Percentiles rank a stretch among this genome's conserved stretches.
These are phyloP conservation scores for Zhengitettix transpicula DNA, from an alignment of 2,888 invertebrate genomes.

Conservation along the genomic window DNA sequence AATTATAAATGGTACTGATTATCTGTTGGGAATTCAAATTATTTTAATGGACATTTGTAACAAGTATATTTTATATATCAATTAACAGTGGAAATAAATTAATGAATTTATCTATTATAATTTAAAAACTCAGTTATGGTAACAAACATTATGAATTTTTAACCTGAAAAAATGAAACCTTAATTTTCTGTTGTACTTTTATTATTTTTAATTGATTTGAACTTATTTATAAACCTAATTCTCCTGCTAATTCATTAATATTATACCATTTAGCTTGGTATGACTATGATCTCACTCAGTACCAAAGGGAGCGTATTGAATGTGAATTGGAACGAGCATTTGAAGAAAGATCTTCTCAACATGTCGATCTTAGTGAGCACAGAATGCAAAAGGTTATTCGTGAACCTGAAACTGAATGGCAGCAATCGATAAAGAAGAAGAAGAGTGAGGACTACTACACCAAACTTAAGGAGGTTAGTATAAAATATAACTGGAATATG, in stretches of 20 bases:
- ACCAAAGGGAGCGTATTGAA: slow-evolving; percentile 65
- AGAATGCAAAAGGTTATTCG: slow-evolving; percentile 45
- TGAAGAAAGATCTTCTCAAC: slow-evolving; percentile 64
- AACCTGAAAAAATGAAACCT: too few species aligned
- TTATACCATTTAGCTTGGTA: slow-evolving; percentile 58
- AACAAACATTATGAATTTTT: too few species aligned
- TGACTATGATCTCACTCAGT: slow-evolving; percentile 69
- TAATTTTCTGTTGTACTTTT: too few species aligned
- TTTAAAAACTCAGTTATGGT: too few species aligned
- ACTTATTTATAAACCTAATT: too few species aligned
- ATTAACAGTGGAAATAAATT: too few species aligned
- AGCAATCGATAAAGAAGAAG: slow-evolving; percentile 67
- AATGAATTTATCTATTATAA: too few species aligned
- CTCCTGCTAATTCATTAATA: background rate
- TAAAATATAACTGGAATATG: background rate
- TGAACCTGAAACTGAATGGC: slow-evolving; percentile 72
- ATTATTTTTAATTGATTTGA: too few species aligned
- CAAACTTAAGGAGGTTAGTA: slow-evolving; percentile 46
- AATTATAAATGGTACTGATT: too few species aligned
- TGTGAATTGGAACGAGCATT: slow-evolving; percentile 77
- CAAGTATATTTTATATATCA: too few species aligned
- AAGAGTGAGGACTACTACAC: slow-evolving; percentile 61
- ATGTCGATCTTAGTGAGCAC: slow-evolving; percentile 41
- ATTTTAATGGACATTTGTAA: too few species aligned
- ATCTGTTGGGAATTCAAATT: too few species aligned